These are phyloP conservation scores for Uropsilus gracilis DNA, from an alignment of 2,113 vertebrate species.

Conservation along the genomic window DNA sequence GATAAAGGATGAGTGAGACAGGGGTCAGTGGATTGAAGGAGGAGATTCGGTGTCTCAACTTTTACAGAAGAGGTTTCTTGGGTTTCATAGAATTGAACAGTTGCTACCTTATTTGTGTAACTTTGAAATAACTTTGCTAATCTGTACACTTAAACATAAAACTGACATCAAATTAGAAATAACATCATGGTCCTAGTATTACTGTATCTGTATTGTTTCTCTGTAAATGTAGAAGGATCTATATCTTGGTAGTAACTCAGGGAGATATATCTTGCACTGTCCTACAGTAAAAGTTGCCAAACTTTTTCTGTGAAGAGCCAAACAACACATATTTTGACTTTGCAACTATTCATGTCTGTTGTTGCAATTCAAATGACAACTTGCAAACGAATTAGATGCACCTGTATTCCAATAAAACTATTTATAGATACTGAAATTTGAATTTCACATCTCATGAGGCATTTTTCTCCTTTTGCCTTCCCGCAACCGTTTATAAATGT, in stretches of 20 bases:
- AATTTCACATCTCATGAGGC: conserved; percentile 16
- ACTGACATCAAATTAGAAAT: background rate
- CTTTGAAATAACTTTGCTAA: background rate
- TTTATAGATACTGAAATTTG: background rate
- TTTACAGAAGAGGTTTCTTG: background rate
- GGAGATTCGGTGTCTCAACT: background rate
- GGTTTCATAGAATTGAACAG: background rate
- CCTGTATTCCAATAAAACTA: background rate
- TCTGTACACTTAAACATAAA: background rate
- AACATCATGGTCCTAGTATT: background rate
- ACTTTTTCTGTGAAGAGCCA: background rate
- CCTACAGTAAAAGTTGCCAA: background rate
- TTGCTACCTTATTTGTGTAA: background rate
- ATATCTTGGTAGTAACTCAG: background rate
- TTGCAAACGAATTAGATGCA: background rate
- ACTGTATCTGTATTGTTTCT: background rate
- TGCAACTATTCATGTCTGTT: background rate
- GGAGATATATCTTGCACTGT: background rate
- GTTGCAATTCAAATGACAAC: background rate
- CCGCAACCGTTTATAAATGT: background rate
- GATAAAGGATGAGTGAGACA: background rate
- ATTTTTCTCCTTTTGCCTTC: background rate
- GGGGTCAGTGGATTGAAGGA: background rate
- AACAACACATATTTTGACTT: background rate
- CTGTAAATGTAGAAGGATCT: background rate